Evolutionary conservation across 35 echinoderm and acorn worm genomes (phyloP).

Genomic region (Apostichopus californicus): DNA sequence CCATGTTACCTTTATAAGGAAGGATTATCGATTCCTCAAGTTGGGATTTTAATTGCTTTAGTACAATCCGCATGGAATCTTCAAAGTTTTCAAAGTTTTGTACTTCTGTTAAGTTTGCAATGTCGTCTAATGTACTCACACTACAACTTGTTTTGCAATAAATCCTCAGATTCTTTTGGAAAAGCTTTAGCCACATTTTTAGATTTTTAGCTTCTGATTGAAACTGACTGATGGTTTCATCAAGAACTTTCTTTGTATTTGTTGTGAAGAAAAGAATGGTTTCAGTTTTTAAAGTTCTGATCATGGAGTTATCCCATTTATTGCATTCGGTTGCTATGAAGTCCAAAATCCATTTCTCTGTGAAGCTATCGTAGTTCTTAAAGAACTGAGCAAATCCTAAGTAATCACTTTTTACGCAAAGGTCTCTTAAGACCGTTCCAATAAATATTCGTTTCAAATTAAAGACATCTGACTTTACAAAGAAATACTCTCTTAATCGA

Average conservation of each 20-base stretch:
- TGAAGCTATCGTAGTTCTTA: neutral
- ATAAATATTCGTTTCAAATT: slow-evolving; percentile 32
- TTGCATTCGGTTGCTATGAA: slow-evolving; percentile 39
- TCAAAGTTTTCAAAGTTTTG: neutral
- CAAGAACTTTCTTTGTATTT: neutral
- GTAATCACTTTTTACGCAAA: slow-evolving; percentile 18
- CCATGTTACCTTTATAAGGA: too few species aligned
- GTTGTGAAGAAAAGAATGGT: neutral
- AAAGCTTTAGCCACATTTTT: neutral
- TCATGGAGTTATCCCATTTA: neutral
- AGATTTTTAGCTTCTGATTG: neutral
- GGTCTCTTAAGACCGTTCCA: slow-evolving; percentile 27
- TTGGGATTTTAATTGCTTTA: neutral
- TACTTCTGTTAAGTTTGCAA: neutral
- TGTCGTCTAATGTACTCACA: neutral
- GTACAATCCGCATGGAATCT: neutral
- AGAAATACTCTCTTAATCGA: neutral
- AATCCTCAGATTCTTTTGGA: neutral
- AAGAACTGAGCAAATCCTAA: slow-evolving; percentile 16
- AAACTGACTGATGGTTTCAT: neutral
- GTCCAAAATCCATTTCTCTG: slow-evolving; percentile 45
- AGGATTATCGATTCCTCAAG: neutral
- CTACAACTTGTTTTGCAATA: neutral
- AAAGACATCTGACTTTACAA: neutral
- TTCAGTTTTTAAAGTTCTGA: neutral